These are phyloP conservation scores for Steinernema scapterisci DNA, from an alignment of 2,888 invertebrate genomes.

Conservation along the genomic window DNA sequence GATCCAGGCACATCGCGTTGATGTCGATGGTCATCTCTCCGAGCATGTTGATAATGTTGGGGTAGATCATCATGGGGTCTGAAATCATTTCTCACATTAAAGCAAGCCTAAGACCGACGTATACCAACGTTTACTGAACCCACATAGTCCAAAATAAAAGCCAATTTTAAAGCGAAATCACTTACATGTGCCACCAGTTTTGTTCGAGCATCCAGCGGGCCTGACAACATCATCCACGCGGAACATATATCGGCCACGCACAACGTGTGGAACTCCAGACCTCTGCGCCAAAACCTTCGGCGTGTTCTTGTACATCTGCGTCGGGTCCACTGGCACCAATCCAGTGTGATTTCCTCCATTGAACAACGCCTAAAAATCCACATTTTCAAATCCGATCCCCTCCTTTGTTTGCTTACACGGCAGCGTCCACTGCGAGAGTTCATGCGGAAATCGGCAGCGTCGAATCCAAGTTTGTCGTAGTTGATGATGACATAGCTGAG, in stretches of 20 bases:
- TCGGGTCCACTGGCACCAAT: conserved; percentile 65
- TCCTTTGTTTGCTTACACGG: conserved; percentile 46
- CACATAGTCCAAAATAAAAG: no score
- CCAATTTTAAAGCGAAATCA: no score
- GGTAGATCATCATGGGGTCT: conserved; percentile 70
- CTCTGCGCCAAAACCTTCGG: conserved; percentile 64
- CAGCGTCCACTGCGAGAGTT: conserved; percentile 66
- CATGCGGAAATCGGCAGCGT: conserved; percentile 72
- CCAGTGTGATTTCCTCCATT: conserved; percentile 68
- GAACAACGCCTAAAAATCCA: conserved; percentile 59
- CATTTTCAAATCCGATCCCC: not conserved
- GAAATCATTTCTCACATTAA: no score
- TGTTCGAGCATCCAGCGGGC: conserved; percentile 79
- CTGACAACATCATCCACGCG: conserved; percentile 91
- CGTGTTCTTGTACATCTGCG: conserved; percentile 63
- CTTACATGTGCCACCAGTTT: conserved; percentile 67
- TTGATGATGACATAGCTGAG: conserved; percentile 90
- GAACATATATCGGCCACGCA: conserved; percentile 84
- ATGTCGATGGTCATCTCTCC: conserved; percentile 95
- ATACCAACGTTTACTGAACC: no score
- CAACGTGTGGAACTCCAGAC: conserved; percentile 66
- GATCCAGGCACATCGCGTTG: conserved; percentile 90
- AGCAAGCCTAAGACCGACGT: no score
- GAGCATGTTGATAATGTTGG: conserved; percentile 94
- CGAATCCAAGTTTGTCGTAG: conserved; percentile 89